A percentile compares a stretch with the other conserved stretches of the same genome.
Conservation (phyloP, 1,140 invertebrate genomes). For the Caenorhabditis latens region DNA sequence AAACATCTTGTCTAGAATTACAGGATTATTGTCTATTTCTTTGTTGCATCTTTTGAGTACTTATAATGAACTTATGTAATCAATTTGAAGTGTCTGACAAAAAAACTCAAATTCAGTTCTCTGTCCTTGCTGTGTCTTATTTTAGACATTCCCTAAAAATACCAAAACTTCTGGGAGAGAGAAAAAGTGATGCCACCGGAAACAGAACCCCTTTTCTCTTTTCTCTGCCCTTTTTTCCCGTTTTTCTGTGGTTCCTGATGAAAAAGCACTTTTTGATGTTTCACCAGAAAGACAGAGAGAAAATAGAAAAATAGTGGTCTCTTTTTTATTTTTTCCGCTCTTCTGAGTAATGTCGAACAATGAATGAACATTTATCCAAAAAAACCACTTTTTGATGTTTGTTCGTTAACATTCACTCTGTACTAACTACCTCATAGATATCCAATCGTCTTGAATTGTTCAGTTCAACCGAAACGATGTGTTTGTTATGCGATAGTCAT, state of each 20-base stretch:
- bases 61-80: no score
- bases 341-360: constrained; percentile 6
- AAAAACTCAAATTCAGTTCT: neutral
- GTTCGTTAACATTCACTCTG: neutral
- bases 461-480: neutral
- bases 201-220: constrained; percentile 17
- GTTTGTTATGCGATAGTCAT: constrained; percentile 49
- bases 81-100: no score
- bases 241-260: constrained; percentile 3
- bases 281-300: neutral
- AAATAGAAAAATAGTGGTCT: neutral
- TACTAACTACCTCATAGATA: neutral
- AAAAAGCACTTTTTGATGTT: constrained; percentile 39
- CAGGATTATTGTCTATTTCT: neutral
- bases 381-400: neutral
- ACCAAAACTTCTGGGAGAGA: neutral
- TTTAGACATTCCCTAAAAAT: constrained; percentile 1
- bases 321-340: neutral
- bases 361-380: neutral
- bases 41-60: neutral
- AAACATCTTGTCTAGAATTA: neutral
- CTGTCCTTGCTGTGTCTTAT: neutral
- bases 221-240: neutral
- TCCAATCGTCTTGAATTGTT: constrained; percentile 19
- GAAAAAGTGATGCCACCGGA: constrained; percentile 50